Percentiles rank a stretch among this genome's conserved stretches.
These are phyloP conservation scores for Mesorhabditis sp. DNA, from an alignment of 2,888 invertebrate species.

Conservation along the genomic window DNA sequence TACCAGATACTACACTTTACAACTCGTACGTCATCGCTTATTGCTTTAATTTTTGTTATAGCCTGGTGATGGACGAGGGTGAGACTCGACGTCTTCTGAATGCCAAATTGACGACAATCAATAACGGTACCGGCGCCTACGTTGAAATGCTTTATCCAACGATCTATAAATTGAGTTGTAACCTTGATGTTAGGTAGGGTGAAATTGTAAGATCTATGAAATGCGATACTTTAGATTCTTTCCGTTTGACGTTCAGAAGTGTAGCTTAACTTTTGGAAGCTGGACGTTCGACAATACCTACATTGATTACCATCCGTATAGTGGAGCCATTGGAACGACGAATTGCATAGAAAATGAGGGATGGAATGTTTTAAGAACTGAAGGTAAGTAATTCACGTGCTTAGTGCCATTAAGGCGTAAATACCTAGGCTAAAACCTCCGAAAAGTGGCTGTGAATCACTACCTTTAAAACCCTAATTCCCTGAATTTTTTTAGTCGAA, in stretches of 20 bases:
- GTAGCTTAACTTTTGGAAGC: constrained; percentile 30
- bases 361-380: constrained; percentile 26
- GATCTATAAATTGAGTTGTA: constrained; percentile 30
- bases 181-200: constrained; percentile 15
- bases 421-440: too few relatives aligned
- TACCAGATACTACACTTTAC: constrained; percentile 31
- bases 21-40: constrained; percentile 20
- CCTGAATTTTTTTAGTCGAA: constrained; percentile 16
- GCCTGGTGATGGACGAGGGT: constrained; percentile 23
- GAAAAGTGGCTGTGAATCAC: too few relatives aligned
- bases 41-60: constrained; percentile 9
- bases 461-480: not conserved
- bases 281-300: constrained; percentile 32
- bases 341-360: constrained; percentile 35
- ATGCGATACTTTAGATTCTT: constrained; percentile 15
- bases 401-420: constrained; percentile 3
- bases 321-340: constrained; percentile 21
- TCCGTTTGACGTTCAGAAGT: constrained; percentile 29
- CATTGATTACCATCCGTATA: constrained; percentile 24
- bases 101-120: constrained; percentile 21
- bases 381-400: constrained; percentile 16
- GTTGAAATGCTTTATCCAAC: constrained; percentile 27
- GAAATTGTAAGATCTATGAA: not conserved
- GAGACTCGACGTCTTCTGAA: constrained; percentile 18
- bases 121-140: constrained; percentile 16